These are phyloP conservation scores for Miniopterus natalensis DNA, from an alignment of 2,113 vertebrate genomes.

Conservation along the genomic window DNA sequence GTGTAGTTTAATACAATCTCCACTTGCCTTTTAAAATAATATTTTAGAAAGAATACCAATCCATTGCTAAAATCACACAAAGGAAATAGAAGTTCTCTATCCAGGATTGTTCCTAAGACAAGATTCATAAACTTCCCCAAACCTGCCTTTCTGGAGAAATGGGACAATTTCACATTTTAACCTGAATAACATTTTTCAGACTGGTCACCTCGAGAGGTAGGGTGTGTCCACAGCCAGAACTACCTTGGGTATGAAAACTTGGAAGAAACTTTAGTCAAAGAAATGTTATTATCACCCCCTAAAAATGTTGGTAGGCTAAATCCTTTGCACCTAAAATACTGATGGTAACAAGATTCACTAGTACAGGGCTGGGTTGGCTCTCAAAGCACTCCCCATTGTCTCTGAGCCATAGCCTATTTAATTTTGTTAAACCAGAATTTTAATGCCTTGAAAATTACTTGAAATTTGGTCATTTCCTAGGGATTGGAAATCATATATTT, in stretches of 20 bases:
- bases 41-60: not conserved
- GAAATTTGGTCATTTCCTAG: not conserved
- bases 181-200: not conserved
- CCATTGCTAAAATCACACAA: not conserved
- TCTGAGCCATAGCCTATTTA: not conserved
- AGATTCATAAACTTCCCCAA: not conserved
- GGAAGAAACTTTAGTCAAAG: not conserved
- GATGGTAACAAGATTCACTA: too few relatives aligned
- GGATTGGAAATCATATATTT: not conserved
- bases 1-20: not conserved
- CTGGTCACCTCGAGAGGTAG: not conserved
- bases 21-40: not conserved
- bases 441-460: not conserved
- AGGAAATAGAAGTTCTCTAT: not conserved
- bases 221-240: not conserved
- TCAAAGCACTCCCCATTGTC: rapidly evolving
- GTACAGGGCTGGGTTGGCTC: rapidly evolving
- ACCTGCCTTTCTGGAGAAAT: not conserved
- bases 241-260: not conserved
- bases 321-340: not conserved
- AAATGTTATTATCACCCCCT: not conserved
- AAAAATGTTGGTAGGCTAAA: not conserved
- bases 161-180: not conserved
- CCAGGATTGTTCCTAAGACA: not conserved
- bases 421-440: not conserved